Evolutionary conservation across 2,888 invertebrate species (phyloP), one percentile per base, ranked within the genome.

Genomic region (Epiblema foenella): DNA sequence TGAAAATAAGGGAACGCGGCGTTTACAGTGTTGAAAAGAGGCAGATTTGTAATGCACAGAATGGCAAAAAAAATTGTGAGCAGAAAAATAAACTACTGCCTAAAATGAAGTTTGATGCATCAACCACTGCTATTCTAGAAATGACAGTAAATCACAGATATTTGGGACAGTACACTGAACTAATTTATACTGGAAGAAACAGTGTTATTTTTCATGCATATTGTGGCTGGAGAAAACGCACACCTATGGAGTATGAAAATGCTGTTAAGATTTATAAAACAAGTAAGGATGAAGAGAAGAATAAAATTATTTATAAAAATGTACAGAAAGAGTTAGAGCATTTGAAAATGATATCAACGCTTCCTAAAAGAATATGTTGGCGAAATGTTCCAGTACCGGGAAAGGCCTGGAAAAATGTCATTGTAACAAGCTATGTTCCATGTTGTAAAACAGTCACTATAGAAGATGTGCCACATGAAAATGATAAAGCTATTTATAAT

Each of bases 221-320:
- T 54, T 24, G 24, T 11, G 12, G 15, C 18, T 24, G 54, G 5
- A 24, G 10, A 10, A 24, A 24, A 24, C 24, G 24, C 24, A 24
- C 24, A 24, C 24, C 24, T 24, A 24, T n/a, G n/a, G n/a, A n/a
- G n/a, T n/a, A n/a, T n/a, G n/a, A n/a, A n/a, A n/a, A n/a, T n/a
- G 54, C 24, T 54, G 54, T 54, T 24, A 54, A 54, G 24, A 54
- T 54, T n/a, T 54, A 54, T 17, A 54, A 15, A 12, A 24, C 12
- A 24, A 54, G 12, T 54, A 54, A 54, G 12, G 15, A 24, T 54
- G 24, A 54, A 12, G 54, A 24, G 7, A 24, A 54, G 18, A 54
- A 54, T 54, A 54, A 24, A 24, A 54, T 54, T 11, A 24, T 54
- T 12, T 54, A 54, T 54, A 54, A 12, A 54, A 1, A 24, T 10